These are phyloP conservation scores for Wasmannia auropunctata DNA, from an alignment of 1,140 invertebrate species.

Conservation along the genomic window DNA sequence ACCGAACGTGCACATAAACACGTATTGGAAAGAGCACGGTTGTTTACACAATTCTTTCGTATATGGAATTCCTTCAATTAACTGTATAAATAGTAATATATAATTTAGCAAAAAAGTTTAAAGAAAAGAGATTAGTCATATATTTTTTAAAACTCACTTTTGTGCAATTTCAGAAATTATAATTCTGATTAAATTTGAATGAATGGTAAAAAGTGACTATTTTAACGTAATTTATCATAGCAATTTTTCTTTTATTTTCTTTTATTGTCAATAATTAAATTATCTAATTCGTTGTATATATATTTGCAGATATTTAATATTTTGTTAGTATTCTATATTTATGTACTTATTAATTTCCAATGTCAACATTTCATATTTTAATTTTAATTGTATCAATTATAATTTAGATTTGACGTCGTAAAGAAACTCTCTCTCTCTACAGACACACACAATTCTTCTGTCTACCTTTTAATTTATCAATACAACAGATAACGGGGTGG, in stretches of 20 bases:
- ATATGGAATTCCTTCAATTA: not conserved
- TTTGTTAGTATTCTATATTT: not conserved
- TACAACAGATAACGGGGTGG: not conserved
- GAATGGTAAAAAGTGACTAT: not conserved
- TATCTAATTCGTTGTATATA: not conserved
- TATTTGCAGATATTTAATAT: not conserved
- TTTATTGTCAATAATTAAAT: not conserved
- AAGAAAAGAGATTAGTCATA: not conserved
- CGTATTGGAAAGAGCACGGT: constrained; percentile 22
- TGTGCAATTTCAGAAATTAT: no score
- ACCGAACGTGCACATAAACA: not conserved
- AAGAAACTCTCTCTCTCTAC: no score
- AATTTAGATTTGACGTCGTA: not conserved
- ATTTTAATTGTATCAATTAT: not conserved
- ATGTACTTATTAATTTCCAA: not conserved
- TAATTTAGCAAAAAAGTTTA: not conserved
- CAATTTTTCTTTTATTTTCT: not conserved
- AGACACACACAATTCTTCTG: not conserved
- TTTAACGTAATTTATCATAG: not conserved
- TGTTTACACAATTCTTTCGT: not conserved
- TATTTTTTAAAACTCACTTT: no score
- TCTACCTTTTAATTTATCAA: not conserved
- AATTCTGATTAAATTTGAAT: not conserved
- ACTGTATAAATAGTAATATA: not conserved
- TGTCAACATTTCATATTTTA: not conserved